Evolutionary conservation across 1,140 invertebrate species (phyloP).

Genomic region (Chymomyza costata): DNA sequence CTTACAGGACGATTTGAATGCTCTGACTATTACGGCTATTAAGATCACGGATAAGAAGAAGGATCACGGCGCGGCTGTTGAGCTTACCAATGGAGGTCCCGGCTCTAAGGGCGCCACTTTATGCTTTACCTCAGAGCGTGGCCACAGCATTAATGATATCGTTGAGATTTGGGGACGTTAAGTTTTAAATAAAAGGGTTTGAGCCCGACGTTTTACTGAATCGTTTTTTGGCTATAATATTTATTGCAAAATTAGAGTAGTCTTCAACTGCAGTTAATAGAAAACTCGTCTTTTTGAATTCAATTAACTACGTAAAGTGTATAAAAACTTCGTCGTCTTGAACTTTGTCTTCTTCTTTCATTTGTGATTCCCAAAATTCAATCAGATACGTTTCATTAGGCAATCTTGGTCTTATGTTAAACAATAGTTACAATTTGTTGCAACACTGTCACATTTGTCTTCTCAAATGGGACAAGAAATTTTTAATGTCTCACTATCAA

Average conservation of each 20-base stretch:
- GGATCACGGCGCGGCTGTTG: conserved; percentile 47
- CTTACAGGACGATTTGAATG: conserved; percentile 44
- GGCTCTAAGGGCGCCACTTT: conserved; percentile 64
- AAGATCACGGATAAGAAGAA: conserved; percentile 49
- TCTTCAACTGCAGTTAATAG: too few species aligned
- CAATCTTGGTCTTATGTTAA: conserved; percentile 13
- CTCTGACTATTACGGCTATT: conserved; percentile 58
- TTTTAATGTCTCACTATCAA: conserved; percentile 39
- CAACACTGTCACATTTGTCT: conserved; percentile 23
- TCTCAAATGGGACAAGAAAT: conserved; percentile 16
- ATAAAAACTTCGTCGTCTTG: too few species aligned
- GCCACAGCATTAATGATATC: conserved; percentile 48
- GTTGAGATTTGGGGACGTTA: conserved; percentile 62
- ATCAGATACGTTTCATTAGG: conserved; percentile 7
- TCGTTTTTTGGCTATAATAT: too few species aligned
- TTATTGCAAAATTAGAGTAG: too few species aligned
- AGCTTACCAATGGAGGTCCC: conserved; percentile 42
- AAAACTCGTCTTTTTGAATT: not conserved
- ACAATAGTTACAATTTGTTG: conserved; percentile 41
- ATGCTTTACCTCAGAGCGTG: conserved; percentile 44
- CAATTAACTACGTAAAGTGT: conserved; percentile 2
- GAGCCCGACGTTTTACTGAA: too few species aligned
- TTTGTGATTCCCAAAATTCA: not conserved
- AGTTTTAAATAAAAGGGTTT: too few species aligned
- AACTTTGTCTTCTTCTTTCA: too few species aligned